Evolutionary conservation across 2,888 invertebrate species (phyloP).

Genomic region (Dusona sp.): DNA sequence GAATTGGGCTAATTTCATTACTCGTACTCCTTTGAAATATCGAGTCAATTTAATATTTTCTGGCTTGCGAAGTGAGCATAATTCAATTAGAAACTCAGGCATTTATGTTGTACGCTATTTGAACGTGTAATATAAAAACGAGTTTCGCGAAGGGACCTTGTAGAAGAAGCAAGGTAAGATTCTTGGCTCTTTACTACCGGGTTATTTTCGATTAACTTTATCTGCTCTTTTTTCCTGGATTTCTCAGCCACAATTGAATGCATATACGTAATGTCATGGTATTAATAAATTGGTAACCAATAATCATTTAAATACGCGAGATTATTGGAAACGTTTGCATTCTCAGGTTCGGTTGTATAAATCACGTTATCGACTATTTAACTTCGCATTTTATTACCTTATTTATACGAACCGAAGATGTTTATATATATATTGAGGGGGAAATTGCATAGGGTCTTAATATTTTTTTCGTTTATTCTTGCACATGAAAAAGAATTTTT

Average conservation of each 20-base stretch:
- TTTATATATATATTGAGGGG: background rate
- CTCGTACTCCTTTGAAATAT: background rate
- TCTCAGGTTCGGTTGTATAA: constrained; percentile 8
- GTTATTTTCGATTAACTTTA: constrained; percentile 43
- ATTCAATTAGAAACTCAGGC: constrained; percentile 39
- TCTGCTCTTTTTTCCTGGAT: constrained; percentile 4
- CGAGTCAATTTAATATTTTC: constrained; percentile 13
- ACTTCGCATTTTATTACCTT: constrained; percentile 22
- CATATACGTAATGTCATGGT: constrained; percentile 34
- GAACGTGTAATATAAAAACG: constrained; percentile 31
- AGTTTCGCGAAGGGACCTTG: constrained; percentile 40
- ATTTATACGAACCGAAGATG: constrained; percentile 8
- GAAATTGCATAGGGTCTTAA: background rate
- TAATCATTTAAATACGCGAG: constrained; percentile 19
- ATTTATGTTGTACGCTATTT: constrained; percentile 36
- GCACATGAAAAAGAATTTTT: background rate
- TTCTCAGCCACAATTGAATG: constrained; percentile 20
- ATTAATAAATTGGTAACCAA: constrained; percentile 33
- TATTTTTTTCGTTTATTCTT: background rate
- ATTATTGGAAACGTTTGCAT: constrained; percentile 18
- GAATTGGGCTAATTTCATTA: too few relatives aligned
- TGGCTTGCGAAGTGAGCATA: background rate
- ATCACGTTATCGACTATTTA: constrained; percentile 30
- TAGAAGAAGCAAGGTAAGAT: constrained; percentile 20
- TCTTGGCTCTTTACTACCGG: constrained; percentile 46